Conservation (phyloP, 2,797 vertebrate species). For the Oreochromis mossambicus region DNA sequence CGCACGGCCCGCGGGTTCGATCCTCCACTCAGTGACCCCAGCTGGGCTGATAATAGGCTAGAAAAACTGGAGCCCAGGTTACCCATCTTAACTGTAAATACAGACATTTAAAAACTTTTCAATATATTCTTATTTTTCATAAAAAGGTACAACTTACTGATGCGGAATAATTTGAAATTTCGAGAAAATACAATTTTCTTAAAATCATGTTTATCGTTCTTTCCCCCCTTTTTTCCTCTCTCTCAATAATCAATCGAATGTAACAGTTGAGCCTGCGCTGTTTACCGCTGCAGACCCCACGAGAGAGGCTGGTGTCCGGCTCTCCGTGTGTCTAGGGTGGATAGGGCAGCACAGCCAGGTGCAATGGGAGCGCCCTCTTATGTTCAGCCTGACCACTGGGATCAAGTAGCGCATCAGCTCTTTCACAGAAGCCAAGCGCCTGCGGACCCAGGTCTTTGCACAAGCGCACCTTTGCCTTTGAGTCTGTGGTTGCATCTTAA, state of each 20-base stretch:
- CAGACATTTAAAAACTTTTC: not conserved
- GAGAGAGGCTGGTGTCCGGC: constrained; percentile 64
- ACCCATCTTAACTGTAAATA: not conserved
- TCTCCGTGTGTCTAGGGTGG: constrained; percentile 52
- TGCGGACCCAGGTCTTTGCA: constrained; percentile 41
- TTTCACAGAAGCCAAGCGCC: constrained; percentile 52
- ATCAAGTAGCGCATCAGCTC: constrained; percentile 72
- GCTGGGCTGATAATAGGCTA: not conserved
- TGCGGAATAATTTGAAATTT: not conserved
- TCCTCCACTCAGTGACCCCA: not conserved
- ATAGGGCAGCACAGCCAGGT: constrained; percentile 79
- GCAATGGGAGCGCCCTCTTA: constrained; percentile 87
- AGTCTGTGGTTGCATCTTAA: not conserved
- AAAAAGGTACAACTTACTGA: not conserved
- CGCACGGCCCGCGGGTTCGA: not conserved
- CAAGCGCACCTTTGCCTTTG: constrained; percentile 23
- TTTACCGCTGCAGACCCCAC: not conserved
- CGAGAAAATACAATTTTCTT: not conserved
- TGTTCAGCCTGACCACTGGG: constrained; percentile 82
- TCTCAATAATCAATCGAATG: not conserved
- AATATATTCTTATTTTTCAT: not conserved
- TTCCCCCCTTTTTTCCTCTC: not conserved
- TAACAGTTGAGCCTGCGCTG: not conserved
- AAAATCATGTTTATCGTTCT: not conserved
- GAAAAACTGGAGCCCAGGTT: not conserved